Percentiles rank a stretch among this genome's conserved stretches.
phyloP scores from a whole-genome alignment of 2,888 invertebrate species.

The Aradus depressus region DNA sequence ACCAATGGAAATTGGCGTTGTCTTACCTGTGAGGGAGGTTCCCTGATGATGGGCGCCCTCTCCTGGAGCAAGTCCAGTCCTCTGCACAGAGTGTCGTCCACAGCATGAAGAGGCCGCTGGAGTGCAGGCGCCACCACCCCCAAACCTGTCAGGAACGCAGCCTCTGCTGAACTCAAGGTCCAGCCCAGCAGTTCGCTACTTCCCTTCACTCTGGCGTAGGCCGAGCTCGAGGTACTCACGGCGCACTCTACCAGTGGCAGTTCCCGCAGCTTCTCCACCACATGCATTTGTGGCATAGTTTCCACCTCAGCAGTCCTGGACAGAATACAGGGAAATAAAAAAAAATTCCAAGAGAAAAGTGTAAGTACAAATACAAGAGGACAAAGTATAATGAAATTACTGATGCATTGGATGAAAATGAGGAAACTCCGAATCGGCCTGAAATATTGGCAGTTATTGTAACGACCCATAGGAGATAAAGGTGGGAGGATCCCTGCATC shows the following conservation, averaged over 20 bases:
- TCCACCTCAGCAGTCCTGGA: conserved; percentile 20
- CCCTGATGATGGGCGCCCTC: conserved; percentile 45
- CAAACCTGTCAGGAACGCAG: conserved; percentile 42
- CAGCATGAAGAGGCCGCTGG: conserved; percentile 43
- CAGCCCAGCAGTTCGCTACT: conserved; percentile 47
- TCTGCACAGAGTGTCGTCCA: conserved; percentile 45
- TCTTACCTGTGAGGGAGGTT: conserved; percentile 44
- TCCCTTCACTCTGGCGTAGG: conserved; percentile 43
- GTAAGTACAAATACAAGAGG: too few species aligned
- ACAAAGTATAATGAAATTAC: too few species aligned
- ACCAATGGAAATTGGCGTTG: neutral
- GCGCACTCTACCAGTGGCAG: conserved; percentile 47
- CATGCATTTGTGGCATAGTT: conserved; percentile 34
- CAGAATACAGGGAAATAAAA: too few species aligned
- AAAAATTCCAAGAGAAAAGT: too few species aligned
- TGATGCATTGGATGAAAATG: too few species aligned
- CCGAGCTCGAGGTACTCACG: conserved; percentile 45
- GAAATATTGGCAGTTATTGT: too few species aligned
- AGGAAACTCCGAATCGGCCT: too few species aligned
- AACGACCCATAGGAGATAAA: too few species aligned
- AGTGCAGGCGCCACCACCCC: conserved; percentile 43
- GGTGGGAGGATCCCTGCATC: too few species aligned
- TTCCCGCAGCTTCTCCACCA: conserved; percentile 40
- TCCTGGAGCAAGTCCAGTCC: conserved; percentile 45
- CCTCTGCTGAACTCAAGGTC: conserved; percentile 51